Evolutionary conservation across 2,113 vertebrate species (phyloP), one percentile per base, ranked within the genome.

Genomic region (Chloroceryle aenea): DNA sequence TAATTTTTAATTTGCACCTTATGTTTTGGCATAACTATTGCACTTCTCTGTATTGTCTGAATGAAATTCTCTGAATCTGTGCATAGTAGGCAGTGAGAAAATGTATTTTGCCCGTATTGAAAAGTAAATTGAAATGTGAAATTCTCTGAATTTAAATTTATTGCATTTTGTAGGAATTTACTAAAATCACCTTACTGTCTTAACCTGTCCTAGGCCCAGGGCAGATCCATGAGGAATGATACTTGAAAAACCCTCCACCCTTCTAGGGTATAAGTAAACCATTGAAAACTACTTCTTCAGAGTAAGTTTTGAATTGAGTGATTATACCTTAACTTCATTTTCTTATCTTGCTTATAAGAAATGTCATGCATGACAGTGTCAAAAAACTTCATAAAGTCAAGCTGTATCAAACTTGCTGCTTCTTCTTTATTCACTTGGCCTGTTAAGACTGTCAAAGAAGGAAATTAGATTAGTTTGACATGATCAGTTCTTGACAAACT

Each of bases 401-500:
- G 26, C 20, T 80, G 50, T 80, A 93, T 12, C 6, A 78, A 74
- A 56, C 20, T 45, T 47, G 26, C 55, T 26, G 5, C 17, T 82
- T 36, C 22, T 67, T 47, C 61, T 80, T 85, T 88, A 92, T 88
- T 87, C 85, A 73, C 12, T 73, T 50, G 55, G 30, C 32, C 83
- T 73, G 47, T 92, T 92, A 93, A 93, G 38, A 14, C 56, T 95
- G 72, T 89, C 90, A 81, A 30, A 75, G 48, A 84, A 93, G 83
- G 34, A 92, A 95, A 94, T 90, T 69, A 76, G 14, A 80, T 93
- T 88, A 92, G 55, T 69, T 86, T 90, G 90, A 92, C 59, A 42
- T 90, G 90, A 93, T 93, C 83, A 67, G 55, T 62, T 96, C 55
- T 81, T 94, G 55, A 97, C 68, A 93, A 92, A 94, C 23, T 79